Evolutionary conservation across 2,113 vertebrate genomes (phyloP).

Genomic region (Pseudopodoces humilis): DNA sequence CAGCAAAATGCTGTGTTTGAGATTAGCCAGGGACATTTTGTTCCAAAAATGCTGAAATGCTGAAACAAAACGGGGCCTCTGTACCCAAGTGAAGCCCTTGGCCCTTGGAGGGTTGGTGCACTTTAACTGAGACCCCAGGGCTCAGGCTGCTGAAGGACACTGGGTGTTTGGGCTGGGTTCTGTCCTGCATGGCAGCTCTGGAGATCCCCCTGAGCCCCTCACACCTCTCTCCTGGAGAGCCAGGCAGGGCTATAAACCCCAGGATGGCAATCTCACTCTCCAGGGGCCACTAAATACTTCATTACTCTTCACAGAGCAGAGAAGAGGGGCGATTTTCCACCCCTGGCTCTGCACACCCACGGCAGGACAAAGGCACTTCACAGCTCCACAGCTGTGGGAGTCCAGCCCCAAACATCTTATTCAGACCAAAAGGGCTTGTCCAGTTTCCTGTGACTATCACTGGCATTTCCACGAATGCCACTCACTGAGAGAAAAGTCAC

Average conservation of each 20-base stretch:
- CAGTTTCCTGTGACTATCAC: background rate
- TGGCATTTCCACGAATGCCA: conserved; percentile 17
- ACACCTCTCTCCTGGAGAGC: background rate
- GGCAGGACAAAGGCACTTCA: background rate
- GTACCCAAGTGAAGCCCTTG: background rate
- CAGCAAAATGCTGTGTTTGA: background rate
- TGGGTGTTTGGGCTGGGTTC: background rate
- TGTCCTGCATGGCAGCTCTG: background rate
- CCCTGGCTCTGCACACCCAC: background rate
- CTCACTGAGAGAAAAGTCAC: background rate
- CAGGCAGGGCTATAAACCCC: background rate
- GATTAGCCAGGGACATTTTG: background rate
- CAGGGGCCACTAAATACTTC: background rate
- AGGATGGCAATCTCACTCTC: background rate
- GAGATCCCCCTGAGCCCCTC: background rate
- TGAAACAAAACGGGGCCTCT: background rate
- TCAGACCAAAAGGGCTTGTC: conserved; percentile 27
- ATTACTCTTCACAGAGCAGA: background rate
- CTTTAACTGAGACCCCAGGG: background rate
- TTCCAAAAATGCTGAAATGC: background rate
- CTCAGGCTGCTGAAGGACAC: background rate
- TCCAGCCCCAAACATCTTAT: background rate
- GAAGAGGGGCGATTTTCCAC: background rate
- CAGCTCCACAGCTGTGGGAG: background rate
- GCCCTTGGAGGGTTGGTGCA: background rate